These are phyloP conservation scores for Mnemiopsis leidyi DNA, from an alignment of 37 sponge, comb jelly and placozoan genomes.

Conservation along the genomic window DNA sequence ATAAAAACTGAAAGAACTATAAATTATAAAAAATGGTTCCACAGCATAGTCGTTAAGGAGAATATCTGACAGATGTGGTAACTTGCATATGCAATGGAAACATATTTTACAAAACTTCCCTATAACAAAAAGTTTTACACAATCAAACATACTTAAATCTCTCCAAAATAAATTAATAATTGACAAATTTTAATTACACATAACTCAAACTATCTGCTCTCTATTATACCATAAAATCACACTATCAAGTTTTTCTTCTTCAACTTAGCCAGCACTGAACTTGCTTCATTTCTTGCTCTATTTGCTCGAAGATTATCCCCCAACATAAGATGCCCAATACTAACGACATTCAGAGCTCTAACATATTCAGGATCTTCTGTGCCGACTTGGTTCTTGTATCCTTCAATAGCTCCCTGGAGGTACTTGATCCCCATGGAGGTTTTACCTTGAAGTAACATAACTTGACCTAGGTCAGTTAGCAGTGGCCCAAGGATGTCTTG, in stretches of 20 bases:
- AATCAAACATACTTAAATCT: not conserved
- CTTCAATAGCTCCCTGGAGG: slow-evolving; percentile 53
- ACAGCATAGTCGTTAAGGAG: not conserved
- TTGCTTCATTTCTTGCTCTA: slow-evolving; percentile 45
- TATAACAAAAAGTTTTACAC: not conserved
- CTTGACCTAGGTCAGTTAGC: slow-evolving; percentile 30
- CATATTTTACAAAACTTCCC: not conserved
- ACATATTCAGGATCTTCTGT: slow-evolving; percentile 63
- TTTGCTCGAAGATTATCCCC: slow-evolving; percentile 42
- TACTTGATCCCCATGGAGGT: slow-evolving; percentile 19
- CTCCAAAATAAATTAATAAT: not conserved
- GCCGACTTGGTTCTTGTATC: slow-evolving; percentile 44
- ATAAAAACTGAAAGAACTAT: not conserved
- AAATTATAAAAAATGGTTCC: not conserved
- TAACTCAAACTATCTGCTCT: not conserved
- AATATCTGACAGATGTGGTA: no score
- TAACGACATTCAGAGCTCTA: slow-evolving; percentile 58
- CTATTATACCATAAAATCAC: no score
- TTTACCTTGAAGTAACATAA: slow-evolving; percentile 31
- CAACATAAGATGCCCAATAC: slow-evolving; percentile 58
- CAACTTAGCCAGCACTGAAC: slow-evolving; percentile 17
- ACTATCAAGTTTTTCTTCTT: slow-evolving; percentile 42
- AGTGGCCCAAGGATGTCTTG: slow-evolving; percentile 37
- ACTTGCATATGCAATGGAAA: not conserved
- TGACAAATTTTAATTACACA: not conserved